phyloP scores from a whole-genome alignment of 2,797 vertebrate genomes.

The Vultur gryphus region DNA sequence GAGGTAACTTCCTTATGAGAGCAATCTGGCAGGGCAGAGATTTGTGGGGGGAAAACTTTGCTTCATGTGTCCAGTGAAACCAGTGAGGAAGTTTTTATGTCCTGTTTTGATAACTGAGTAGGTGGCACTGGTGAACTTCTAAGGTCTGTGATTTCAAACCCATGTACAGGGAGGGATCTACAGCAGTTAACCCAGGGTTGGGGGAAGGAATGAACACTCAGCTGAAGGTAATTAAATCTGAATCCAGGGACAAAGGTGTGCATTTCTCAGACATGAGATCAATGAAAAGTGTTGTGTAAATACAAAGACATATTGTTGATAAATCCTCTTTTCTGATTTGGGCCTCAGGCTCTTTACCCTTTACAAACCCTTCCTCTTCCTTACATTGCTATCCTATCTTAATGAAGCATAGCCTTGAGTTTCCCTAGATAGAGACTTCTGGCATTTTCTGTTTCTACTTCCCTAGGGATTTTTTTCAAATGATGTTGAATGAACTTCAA shows the following conservation, averaged over 20 bases:
- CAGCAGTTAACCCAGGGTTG: neutral
- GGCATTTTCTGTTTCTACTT: neutral
- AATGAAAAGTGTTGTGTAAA: neutral
- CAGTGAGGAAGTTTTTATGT: neutral
- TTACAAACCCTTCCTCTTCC: neutral
- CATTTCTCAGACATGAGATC: neutral
- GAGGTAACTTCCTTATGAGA: neutral
- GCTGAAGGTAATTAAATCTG: neutral
- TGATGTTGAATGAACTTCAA: slow-evolving; percentile 24
- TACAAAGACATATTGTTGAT: neutral
- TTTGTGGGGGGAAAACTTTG: neutral
- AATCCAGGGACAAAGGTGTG: neutral
- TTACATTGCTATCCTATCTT: neutral
- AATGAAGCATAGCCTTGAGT: neutral
- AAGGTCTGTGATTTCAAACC: neutral
- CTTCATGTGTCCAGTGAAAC: neutral
- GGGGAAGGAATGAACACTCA: neutral
- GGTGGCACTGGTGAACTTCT: neutral
- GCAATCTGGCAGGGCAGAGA: neutral
- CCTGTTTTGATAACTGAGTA: neutral
- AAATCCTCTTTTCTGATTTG: neutral
- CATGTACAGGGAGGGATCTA: neutral
- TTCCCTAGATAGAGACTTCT: neutral
- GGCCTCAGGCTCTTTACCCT: neutral
- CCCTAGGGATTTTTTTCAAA: neutral